Base-by-base conservation (phyloP, 2,888 invertebrate genomes). In the Morpho achilles region DNA sequence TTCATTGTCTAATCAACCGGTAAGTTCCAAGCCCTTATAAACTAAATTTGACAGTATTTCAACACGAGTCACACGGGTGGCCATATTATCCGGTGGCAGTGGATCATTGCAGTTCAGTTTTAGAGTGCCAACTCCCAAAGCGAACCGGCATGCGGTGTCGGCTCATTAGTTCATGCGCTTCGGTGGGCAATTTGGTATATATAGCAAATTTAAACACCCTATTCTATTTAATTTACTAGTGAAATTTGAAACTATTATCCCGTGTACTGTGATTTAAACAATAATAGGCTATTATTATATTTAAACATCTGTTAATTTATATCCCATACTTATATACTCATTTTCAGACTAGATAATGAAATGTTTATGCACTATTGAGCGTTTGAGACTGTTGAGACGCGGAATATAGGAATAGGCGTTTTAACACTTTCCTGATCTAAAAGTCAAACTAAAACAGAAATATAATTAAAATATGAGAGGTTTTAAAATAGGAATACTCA, bases 111-210 rank as follows among this genome's bases (percentile, higher is more conserved):
- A 9, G 53, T 53, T 22, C 53, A 45, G 45, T 47, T 53, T 54
- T 23, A 10, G 23, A 54, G 47, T 47, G 48, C 54, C 42, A 43
- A 48, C 48, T 48, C 32, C 42, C 48, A 54, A 48, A 54, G 32
- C 54, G 8, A 42, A 48, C 75, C 76, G 77, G 77, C 85, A 83
- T 83, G 83, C 84, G 83, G 78, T 82, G 78, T 70, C 80, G 78
- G 78, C 80, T 82, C 82, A 80, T 72, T 84, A 85, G 83, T 79
- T 84, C 74, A 69, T 77, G 75, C 81, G 76, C 80, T 80, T 73
- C 77, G 70, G 52, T 84, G 80, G 71, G 72, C 82, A 84, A 82
- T 84, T 80, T 77, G 70, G 70, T 77, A 79, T 75, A 76, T 77
- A 76, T 74, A 67, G 67, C 63, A 62, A 62, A 67, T 48, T 54